Evolutionary conservation across 2,113 vertebrate species (phyloP).

Genomic region (Plestiodon gilberti): DNA sequence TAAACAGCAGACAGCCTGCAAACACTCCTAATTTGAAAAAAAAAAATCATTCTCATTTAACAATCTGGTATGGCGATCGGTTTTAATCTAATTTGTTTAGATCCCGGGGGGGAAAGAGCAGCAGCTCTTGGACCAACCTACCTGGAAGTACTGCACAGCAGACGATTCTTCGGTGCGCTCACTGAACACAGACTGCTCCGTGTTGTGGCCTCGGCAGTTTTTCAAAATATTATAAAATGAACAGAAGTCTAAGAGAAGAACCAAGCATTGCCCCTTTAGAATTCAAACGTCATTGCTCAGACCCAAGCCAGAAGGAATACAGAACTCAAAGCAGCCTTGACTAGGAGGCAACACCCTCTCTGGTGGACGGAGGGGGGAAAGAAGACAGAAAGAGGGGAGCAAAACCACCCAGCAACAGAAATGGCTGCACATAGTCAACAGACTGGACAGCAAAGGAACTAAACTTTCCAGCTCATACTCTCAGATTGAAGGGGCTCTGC

Average conservation of each 20-base stretch:
- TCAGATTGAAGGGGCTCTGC: neutral
- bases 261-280: conserved; percentile 10
- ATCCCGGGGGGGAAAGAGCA: neutral
- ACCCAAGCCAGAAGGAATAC: neutral
- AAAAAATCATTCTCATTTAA: neutral
- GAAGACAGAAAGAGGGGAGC: neutral
- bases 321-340: neutral
- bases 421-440: neutral
- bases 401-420: neutral
- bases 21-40: neutral
- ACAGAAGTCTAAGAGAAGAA: conserved; percentile 85
- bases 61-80: neutral
- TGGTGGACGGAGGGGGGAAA: neutral
- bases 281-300: neutral
- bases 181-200: conserved; percentile 90
- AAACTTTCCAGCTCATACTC: neutral
- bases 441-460: neutral
- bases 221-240: conserved; percentile 96
- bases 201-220: conserved; percentile 85
- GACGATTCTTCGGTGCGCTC: conserved; percentile 96
- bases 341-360: neutral
- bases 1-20: neutral
- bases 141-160: conserved; percentile 98
- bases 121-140: conserved; percentile 47
- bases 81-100: neutral